Evolutionary conservation across 2,888 invertebrate genomes (phyloP).

Genomic region (Drosophila rellima): DNA sequence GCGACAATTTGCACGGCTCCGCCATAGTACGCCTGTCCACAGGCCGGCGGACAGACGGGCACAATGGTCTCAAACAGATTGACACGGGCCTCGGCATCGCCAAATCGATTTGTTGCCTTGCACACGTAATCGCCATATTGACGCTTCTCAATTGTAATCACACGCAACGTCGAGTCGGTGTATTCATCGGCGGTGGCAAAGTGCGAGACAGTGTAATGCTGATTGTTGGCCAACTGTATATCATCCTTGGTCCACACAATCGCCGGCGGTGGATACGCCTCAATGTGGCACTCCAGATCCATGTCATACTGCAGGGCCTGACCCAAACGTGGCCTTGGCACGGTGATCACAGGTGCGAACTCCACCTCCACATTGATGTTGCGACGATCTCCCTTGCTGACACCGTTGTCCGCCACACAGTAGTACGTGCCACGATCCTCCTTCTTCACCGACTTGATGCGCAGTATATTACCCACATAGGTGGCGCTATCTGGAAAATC

Average conservation of each 20-base stretch:
- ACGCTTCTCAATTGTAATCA: conserved; percentile 95
- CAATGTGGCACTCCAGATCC: conserved; percentile 97
- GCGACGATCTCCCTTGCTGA: conserved; percentile 93
- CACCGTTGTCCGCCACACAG: conserved; percentile 96
- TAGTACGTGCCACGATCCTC: conserved; percentile 97
- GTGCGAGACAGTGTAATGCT: conserved; percentile 95
- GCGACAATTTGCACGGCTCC: conserved; percentile 82
- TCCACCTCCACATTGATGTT: conserved; percentile 96
- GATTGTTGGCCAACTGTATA: conserved; percentile 93
- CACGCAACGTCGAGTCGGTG: conserved; percentile 94
- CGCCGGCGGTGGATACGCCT: conserved; percentile 97
- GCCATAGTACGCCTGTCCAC: conserved; percentile 86
- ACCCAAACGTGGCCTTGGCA: conserved; percentile 93
- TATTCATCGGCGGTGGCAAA: conserved; percentile 97
- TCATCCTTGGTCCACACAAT: conserved; percentile 96
- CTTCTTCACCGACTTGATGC: conserved; percentile 92
- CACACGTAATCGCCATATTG: conserved; percentile 95
- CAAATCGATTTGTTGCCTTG: conserved; percentile 95
- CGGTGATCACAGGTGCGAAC: conserved; percentile 94
- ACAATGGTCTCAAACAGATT: conserved; percentile 95
- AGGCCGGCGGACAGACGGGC: conserved; percentile 97
- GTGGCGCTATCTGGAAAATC: conserved; percentile 85
- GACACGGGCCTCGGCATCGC: conserved; percentile 91
- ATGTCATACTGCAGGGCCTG: conserved; percentile 96
- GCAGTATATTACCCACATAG: conserved; percentile 91